phyloP scores from a whole-genome alignment of 2,113 vertebrate species.

The Suricata suricatta region DNA sequence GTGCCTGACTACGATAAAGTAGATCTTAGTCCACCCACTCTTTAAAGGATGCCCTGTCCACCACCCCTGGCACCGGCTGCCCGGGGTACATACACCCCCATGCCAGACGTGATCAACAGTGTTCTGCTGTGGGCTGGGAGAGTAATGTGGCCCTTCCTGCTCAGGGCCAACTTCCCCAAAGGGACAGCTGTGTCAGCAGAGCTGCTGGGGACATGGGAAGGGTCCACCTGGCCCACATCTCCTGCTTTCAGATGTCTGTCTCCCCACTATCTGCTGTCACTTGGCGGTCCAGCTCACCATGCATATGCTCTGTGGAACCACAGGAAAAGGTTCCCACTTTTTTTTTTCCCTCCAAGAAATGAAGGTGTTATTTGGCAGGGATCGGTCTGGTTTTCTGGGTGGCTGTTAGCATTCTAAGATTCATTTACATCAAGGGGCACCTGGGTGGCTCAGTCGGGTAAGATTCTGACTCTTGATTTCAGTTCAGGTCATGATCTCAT shows the following conservation, averaged over 20 bases:
- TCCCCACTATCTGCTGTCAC: neutral
- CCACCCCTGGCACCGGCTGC: neutral
- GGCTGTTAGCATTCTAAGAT: neutral
- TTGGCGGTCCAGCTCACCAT: neutral
- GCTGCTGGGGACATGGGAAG: neutral
- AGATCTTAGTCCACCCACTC: neutral
- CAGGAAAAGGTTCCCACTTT: neutral
- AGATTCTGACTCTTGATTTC: too few relatives aligned
- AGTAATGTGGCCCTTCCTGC: neutral
- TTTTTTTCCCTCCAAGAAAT: too few relatives aligned
- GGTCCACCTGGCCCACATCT: accelerated
- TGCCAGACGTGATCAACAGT: neutral
- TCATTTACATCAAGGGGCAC: neutral
- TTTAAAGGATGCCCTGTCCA: neutral
- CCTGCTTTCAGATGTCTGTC: neutral
- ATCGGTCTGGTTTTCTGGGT: neutral
- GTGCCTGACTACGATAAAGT: neutral
- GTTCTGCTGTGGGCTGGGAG: neutral
- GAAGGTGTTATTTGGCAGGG: neutral
- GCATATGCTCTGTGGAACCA: neutral
- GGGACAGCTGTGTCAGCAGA: neutral
- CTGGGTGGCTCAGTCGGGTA: too few relatives aligned
- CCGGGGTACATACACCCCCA: neutral
- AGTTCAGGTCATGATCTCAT: too few relatives aligned
- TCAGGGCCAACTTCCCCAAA: constrained; percentile 42